These are phyloP conservation scores for Agrypnus murinus DNA, from an alignment of 2,888 invertebrate species.

Conservation along the genomic window DNA sequence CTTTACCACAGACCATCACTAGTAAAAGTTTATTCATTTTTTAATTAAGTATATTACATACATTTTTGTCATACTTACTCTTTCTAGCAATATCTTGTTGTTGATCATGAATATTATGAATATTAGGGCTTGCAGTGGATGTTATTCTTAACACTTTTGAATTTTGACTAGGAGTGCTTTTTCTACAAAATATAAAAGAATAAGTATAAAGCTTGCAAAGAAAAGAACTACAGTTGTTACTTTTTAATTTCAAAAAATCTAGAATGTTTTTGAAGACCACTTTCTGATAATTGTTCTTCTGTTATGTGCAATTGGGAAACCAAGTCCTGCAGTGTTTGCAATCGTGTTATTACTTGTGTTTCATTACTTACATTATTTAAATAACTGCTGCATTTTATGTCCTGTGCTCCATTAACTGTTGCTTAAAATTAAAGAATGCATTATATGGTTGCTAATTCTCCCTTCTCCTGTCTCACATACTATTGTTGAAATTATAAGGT, in stretches of 20 bases:
- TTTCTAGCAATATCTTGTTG: constrained; percentile 37
- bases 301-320: background rate
- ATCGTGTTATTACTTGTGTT: background rate
- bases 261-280: constrained; percentile 12
- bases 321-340: constrained; percentile 10
- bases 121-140: constrained; percentile 14
- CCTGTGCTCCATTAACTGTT: background rate
- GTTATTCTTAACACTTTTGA: background rate
- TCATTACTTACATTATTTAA: background rate
- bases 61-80: constrained; percentile 16
- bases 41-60: constrained; percentile 31
- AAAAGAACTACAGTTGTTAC: background rate
- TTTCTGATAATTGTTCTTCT: constrained; percentile 8
- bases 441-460: too few relatives aligned
- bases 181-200: background rate
- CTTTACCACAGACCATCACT: constrained; percentile 60
- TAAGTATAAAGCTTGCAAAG: background rate
- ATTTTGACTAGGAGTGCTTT: background rate
- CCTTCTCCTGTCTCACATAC: too few relatives aligned
- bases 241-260: constrained; percentile 6
- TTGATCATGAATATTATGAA: constrained; percentile 42
- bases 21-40: constrained; percentile 16
- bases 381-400: background rate
- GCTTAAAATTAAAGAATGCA: too few relatives aligned
- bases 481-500: too few relatives aligned